Evolutionary conservation across 2,797 vertebrate species (phyloP), one percentile per base, ranked within the genome.

Genomic region (Craterocephalus amniculus): DNA sequence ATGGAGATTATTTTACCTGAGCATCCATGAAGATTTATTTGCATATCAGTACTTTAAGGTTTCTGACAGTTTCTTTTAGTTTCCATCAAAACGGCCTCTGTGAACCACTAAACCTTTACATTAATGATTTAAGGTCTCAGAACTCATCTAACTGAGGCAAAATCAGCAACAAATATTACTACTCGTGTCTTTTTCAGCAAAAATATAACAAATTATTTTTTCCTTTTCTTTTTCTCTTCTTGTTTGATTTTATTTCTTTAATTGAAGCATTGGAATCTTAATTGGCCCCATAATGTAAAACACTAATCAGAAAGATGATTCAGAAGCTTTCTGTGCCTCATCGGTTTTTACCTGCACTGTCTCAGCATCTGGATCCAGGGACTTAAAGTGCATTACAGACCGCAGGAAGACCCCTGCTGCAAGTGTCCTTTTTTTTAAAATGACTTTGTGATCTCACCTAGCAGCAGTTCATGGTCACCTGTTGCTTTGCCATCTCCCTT

Each of bases 401-500:
- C 16, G 32, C 13, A 54, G 61, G 49, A 31, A 29, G 56, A 64
- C 79, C 48, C 43, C 43, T 56, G 29, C 31, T 14, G 11, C n/a
- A n/a, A 38, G 11, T 6, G 3, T 43, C 45, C 10, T 18, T 49
- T 65, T 68, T 22, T 35, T 34, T 8, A 34, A 32, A 60, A 72
- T 76, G 70, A 72, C 58, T 66, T 51, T 14, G 52, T 68, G 36
- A 70, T 70, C 22, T 24, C 32, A 20, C 20, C 36, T 31, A 72
- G 77, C 57, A 8, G 49, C 74, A 9, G 52, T 65, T 79, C 55
- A 49, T 69, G 55, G 24, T 67, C 72, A 58, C 75, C 58, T 56
- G 43, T 26, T 40, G 40, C 43, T 67, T 60, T 26, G 2, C 57
- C 45, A 4, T 70, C 79, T 79, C 85, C 86, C 80, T 86, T 83